A percentile compares a stretch with the other conserved stretches of the same genome.
phyloP scores from a whole-genome alignment of 1,140 invertebrate species.

The Tetramorium parvispinum region DNA sequence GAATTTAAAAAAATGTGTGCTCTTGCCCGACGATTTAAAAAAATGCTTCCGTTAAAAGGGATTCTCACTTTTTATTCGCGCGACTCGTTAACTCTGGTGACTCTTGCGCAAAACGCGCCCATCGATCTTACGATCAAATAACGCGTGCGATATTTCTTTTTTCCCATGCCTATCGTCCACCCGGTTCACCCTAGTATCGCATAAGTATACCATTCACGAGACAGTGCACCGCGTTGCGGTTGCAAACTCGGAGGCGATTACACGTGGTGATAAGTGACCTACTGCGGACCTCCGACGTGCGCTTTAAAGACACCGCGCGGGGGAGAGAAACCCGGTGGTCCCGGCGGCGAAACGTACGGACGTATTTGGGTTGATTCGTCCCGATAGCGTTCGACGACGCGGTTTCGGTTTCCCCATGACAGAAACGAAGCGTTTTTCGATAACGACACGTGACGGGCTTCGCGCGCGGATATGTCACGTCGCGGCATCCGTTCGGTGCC shows the following conservation, averaged over 20 bases:
- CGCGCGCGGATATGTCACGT: background rate
- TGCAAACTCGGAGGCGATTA: conserved; percentile 4
- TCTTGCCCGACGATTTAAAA: background rate
- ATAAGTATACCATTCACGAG: conserved; percentile 44
- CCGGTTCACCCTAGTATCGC: background rate
- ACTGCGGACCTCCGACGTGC: background rate
- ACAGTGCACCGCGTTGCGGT: background rate
- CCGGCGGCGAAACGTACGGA: background rate
- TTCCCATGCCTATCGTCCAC: conserved; percentile 20
- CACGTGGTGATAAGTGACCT: conserved; percentile 53
- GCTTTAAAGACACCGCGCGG: conserved; percentile 8
- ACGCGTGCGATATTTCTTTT: conserved; percentile 8
- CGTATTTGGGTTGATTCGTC: conserved; percentile 17
- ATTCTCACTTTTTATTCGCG: background rate
- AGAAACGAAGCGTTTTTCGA: background rate
- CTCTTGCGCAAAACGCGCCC: background rate
- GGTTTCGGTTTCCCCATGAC: background rate
- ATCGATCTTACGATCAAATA: background rate
- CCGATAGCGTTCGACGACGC: background rate
- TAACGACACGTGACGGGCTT: background rate
- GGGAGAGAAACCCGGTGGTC: background rate
- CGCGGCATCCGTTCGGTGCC: conserved; percentile 34
- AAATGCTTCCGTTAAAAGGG: no score
- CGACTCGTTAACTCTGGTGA: background rate
- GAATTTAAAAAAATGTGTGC: background rate